Percentiles rank a stretch among this genome's conserved stretches.
Evolutionary conservation across 2,797 vertebrate species (phyloP).

Genomic region (Halcyon smyrnensis): DNA sequence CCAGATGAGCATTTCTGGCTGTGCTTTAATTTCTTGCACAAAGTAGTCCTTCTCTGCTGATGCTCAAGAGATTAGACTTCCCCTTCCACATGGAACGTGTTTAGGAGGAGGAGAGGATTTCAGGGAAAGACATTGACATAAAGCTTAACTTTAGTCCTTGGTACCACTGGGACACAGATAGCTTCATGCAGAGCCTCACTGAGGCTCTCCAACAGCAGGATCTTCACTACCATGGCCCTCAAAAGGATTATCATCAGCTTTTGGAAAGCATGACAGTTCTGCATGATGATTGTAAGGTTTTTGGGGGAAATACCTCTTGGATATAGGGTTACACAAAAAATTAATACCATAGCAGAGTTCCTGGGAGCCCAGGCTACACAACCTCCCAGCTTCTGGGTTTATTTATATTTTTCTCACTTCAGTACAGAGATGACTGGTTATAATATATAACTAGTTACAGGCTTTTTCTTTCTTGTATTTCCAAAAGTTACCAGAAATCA

Average conservation of each 20-base stretch:
- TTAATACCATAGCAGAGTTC: neutral
- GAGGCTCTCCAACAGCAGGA: neutral
- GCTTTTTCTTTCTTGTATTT: neutral
- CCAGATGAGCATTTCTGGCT: neutral
- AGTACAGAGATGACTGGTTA: neutral
- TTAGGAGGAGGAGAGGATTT: neutral
- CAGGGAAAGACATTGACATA: neutral
- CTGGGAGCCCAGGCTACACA: neutral
- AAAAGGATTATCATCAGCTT: neutral
- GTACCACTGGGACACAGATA: neutral
- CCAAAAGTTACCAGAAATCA: neutral
- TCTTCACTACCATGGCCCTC: neutral
- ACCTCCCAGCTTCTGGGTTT: neutral
- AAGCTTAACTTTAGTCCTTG: neutral
- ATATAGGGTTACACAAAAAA: neutral
- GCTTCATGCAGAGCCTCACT: rapidly evolving
- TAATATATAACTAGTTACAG: neutral
- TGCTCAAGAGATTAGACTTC: neutral
- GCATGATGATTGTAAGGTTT: neutral
- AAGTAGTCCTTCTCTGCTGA: neutral
- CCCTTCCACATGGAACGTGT: neutral
- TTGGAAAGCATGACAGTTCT: neutral
- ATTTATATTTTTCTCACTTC: neutral
- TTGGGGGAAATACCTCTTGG: neutral
- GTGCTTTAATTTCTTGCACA: neutral